Percentiles rank a stretch among this genome's conserved stretches.
These are phyloP conservation scores for Fregata magnificens DNA, from an alignment of 2,113 vertebrate genomes.

Conservation along the genomic window DNA sequence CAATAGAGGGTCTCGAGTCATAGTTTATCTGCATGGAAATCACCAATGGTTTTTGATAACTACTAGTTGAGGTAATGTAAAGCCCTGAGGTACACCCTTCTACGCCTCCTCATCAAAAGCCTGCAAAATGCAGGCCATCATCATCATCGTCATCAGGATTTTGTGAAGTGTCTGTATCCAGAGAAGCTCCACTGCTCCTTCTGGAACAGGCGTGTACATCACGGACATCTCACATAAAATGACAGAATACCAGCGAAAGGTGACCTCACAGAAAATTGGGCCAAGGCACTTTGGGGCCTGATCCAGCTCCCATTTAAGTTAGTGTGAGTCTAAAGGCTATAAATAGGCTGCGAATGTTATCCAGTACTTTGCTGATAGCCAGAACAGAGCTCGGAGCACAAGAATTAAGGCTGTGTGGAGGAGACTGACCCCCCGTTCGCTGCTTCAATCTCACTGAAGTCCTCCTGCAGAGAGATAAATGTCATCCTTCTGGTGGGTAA, in stretches of 20 bases:
- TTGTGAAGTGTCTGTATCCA: not conserved
- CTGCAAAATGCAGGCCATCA: not conserved
- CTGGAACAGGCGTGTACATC: not conserved
- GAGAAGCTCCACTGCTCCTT: not conserved
- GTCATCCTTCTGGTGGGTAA: not conserved
- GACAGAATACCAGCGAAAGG: not conserved
- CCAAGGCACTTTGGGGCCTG: conserved; percentile 64
- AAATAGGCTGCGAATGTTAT: conserved; percentile 54
- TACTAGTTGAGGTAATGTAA: not conserved
- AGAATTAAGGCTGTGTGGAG: not conserved
- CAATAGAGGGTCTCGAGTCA: not conserved
- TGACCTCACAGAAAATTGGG: conserved; percentile 61
- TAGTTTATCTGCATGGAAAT: not conserved
- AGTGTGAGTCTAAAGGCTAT: conserved; percentile 41
- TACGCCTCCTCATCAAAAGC: not conserved
- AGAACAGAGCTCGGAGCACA: not conserved
- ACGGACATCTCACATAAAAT: not conserved
- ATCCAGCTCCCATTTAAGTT: conserved; percentile 59
- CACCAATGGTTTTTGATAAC: not conserved
- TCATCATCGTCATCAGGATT: not conserved
- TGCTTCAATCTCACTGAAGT: not conserved
- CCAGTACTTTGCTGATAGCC: conserved; percentile 37
- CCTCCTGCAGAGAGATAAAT: not conserved
- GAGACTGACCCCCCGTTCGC: not conserved
- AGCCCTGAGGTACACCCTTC: not conserved